A percentile compares a stretch with the other conserved stretches of the same genome.
Evolutionary conservation across 2,888 invertebrate species (phyloP).

Genomic region (Diadegma fenestrale): DNA sequence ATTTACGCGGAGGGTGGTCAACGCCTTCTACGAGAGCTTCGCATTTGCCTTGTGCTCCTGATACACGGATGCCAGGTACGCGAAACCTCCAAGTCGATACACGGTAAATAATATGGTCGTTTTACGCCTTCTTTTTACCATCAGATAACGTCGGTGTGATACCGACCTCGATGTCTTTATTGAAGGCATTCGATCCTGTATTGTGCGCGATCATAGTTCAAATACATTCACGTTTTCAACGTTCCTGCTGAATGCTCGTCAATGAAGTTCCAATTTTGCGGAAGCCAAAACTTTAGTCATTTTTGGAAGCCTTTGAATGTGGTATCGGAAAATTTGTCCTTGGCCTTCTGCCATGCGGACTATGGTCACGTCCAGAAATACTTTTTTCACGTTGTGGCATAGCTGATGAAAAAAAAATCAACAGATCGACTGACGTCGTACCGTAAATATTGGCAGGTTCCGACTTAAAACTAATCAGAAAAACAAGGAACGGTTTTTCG

Average conservation of each 20-base stretch:
- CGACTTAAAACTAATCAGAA: neutral
- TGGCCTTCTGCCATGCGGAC: neutral
- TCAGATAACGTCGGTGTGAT: neutral
- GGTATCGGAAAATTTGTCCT: neutral
- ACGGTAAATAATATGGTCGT: slow-evolving; percentile 33
- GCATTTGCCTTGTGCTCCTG: slow-evolving; percentile 72
- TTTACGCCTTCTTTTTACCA: neutral
- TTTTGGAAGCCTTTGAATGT: neutral
- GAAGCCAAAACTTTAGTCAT: neutral
- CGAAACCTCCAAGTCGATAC: slow-evolving; percentile 72
- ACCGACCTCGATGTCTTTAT: neutral
- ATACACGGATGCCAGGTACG: slow-evolving; percentile 66
- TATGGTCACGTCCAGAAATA: neutral
- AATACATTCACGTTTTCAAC: neutral
- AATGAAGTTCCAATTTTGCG: neutral
- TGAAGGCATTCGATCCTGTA: neutral
- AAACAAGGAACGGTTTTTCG: neutral
- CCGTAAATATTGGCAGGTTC: neutral
- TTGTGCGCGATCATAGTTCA: neutral
- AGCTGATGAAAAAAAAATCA: neutral
- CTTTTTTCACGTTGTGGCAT: neutral
- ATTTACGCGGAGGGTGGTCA: slow-evolving; percentile 53
- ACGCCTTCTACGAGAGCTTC: slow-evolving; percentile 48
- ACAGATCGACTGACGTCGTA: neutral
- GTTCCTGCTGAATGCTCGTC: neutral